Base-by-base conservation (phyloP, 2,888 invertebrate genomes). In the Agapetus fuscipes region DNA sequence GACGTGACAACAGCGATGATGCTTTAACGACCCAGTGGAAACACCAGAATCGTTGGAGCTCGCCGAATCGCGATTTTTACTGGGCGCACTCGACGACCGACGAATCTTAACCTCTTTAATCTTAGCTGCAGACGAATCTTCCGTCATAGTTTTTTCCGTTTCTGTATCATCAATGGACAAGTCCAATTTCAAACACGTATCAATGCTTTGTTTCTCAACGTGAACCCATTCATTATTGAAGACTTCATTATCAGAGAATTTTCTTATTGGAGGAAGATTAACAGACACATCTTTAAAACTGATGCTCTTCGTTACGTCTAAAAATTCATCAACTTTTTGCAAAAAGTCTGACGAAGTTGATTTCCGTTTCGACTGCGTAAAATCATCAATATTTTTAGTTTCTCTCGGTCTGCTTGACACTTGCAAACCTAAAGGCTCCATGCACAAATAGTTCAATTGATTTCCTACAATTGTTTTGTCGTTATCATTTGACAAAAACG, bases 1-100 rank as follows among this genome's bases (percentile, higher is more conserved):
- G n/a, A n/a, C n/a, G n/a, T 77, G 76, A 50, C 78, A 78, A 0
- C 72, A 72, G 6, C 64, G 74, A 49, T 75, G 66, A 49, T 77
- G 76, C 41, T 76, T 76, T 34, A 77, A 56, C 1, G 78, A 78
- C 1, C 78, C 78, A 0, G 77, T 77, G 0, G 78, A 80, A 0
- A 81, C 79, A 0, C 81, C 81, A 0, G 80, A 80, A 51, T 81
- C 80, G 51, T 79, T 80, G 3, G 80, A 80, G 52, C 79, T 78
- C 0, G 80, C 78, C 0, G 80, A 80, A 50, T 80, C 80, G 40
- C 80, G 60, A 44, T 80, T 80, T 48, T 80, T 80, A 48, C 79
- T 80, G 2, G 80, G 80, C 1, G 79, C 79, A 48, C 79, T 79
- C 0, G 78, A 78, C 0, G 80, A 80, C 25, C 80, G 62, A 20